Evolutionary conservation across 2,797 vertebrate genomes (phyloP), one percentile per base, ranked within the genome.

Genomic region (Lemur catta): DNA sequence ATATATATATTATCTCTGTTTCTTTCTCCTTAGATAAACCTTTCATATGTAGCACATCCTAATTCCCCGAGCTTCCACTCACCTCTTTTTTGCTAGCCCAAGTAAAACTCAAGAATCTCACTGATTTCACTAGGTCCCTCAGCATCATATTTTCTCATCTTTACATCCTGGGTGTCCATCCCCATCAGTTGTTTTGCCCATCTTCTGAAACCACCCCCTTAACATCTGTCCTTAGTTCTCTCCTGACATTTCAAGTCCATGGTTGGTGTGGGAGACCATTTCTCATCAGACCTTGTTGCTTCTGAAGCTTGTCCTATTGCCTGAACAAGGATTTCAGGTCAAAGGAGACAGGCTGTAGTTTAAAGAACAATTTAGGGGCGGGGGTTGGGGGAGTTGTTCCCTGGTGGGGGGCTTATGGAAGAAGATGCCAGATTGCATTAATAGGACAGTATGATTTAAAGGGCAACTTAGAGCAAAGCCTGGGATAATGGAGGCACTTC

Each of bases 1-100:
- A 97, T 97, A 81, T 81, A 81, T 97, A 96, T 96, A 97, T 97
- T 92, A 95, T 91, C 82, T 97, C 96, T 97, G 69, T 96, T 89
- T 96, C 67, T 96, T 94, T 96, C 79, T 96, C 57, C 87, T 96
- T 96, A 96, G 78, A 94, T 97, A 97, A 96, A 91, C 63, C 50
- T 95, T 82, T 95, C 65, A 78, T 95, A 80, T 85, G 57, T 94
- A 82, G 78, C 71, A 80, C 48, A 78, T 91, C 30, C 55, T 94
- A 88, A 82, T 91, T 87, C 91, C 92, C 90, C 41, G 15, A 93
- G 82, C 63, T 75, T 92, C 85, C 33, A 52, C 91, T 43, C 43
- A 38, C 17, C 22, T 63, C n/a, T 96, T 84, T 0, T 75, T 85
- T 79, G n/a, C 52, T 67, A 71, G n/a, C 41, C 55, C 65, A 95